Evolutionary conservation across 1,140 invertebrate genomes (phyloP), one percentile per base, ranked within the genome.

Genomic region (Drosophila repleta): DNA sequence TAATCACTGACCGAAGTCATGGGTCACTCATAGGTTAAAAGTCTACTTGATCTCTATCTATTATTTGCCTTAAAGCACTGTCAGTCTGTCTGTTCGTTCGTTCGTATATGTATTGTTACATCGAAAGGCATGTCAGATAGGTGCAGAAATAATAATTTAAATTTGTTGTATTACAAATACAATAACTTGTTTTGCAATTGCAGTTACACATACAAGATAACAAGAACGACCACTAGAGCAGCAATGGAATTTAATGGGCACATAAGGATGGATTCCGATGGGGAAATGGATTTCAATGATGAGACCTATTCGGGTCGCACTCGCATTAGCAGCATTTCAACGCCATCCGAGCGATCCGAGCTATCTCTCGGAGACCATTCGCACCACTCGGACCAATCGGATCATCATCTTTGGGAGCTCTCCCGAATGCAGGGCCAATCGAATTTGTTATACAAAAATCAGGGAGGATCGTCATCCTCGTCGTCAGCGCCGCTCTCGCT

Each of bases 221-320:
- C 20, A 11, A 46, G 7, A 4, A 20, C 45, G 20, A 26, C 41
- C 8, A 29, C n/a, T 41, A 39, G 18, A 10, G 26, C 0, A 4
- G 3, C n/a, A 49, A 84, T 85, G 81, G 77, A 64, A 15, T 80
- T 76, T 13, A 64, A 35, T 48, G 81, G 68, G 45, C 62, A 56
- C 37, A 26, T n/a, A n/a, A n/a, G n/a, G n/a, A n/a, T 58, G 0
- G 52, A 41, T 26, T 6, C 57, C 10, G 51, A 58, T 45, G 82
- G 74, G 1, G n/a, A 67, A 1, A 8, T 74, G 1, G 15, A 67
- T 15, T 26, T 62, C 10, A 49, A 18, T 1, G 58, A 87, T 2
- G 82, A 84, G 43, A 26, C 58, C 10, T 74, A 39, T n/a, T 21
- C 6, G 10, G 51, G 67, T 2, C 57, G 13, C 0, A 58, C 62